Base-by-base conservation (phyloP, 2,113 vertebrate species). In the Eulemur rufifrons region DNA sequence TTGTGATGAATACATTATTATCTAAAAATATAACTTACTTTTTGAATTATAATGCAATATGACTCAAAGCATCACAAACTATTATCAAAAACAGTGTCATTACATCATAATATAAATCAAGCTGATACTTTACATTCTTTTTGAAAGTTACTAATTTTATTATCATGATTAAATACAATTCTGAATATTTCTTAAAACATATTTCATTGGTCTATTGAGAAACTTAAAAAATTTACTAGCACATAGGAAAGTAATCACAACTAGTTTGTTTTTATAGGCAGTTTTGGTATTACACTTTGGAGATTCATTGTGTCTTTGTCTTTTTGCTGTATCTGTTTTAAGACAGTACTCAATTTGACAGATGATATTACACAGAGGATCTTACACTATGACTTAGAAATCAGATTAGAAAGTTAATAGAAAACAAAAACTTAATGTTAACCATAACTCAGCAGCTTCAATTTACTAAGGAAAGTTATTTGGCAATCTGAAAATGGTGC, bases 301-400 rank as follows among this genome's bases (percentile, higher is more conserved):
- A 47, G 4, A 52, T 42, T 3, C 39, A 56, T 86, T 50, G 20
- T 77, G 4, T 52, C 7, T 47, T 63, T 63, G 23, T 63, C 11
- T 86, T 87, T 93, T 80, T 64, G 25, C 27, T 95, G 15, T 81
- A 80, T 82, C 52, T 89, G 9, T 74, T 92, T 81, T 94, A 34
- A 61, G 85, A 76, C 23, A 66, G 3, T 15, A 32, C 7, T 77
- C 21, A 64, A 18, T 59, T 74, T 73, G 45, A 81, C 39, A 89
- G 39, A 54, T 42, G 34, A 82, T 78, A 25, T 59, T 92, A 50
- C 32, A 86, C 15, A 50, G 61, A 93, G 42, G 63, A 92, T 73
- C 12, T 84, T 74, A 86, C 27, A 64, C 3, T 73, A 8, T 77
- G 34, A 83, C 7, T 69, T 84, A 69, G 18, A 83, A 83, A 90